A percentile compares a stretch with the other conserved stretches of the same genome.
Evolutionary conservation across 2,113 vertebrate genomes (phyloP).

Genomic region (Cervus canadensis): DNA sequence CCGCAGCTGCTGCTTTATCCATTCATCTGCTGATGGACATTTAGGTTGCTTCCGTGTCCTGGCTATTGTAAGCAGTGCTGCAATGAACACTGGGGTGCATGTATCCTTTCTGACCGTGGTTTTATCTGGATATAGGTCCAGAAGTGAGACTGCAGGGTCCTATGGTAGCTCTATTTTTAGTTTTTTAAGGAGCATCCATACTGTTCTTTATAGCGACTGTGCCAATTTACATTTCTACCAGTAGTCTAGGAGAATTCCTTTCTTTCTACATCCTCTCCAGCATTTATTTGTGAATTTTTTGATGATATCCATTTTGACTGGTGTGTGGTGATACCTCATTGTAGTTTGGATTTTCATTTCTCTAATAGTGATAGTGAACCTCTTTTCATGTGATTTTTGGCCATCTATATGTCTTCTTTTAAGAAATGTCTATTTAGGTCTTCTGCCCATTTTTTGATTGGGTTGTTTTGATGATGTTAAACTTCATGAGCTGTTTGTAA

Average conservation of each 20-base stretch:
- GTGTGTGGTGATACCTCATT: background rate
- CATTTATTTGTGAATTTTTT: background rate
- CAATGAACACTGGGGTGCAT: fast-evolving
- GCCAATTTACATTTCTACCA: background rate
- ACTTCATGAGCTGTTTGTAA: background rate
- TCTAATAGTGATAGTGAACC: background rate
- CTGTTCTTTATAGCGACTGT: background rate
- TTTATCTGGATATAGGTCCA: background rate
- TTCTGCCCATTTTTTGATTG: background rate
- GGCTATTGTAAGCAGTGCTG: background rate
- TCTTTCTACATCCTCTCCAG: background rate
- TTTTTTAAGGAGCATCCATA: background rate
- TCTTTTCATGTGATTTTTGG: background rate
- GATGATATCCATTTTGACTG: background rate
- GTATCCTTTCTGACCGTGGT: background rate
- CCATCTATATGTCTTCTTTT: background rate
- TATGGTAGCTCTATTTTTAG: background rate
- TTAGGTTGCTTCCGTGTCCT: background rate
- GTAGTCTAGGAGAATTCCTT: background rate
- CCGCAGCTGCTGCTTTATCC: background rate
- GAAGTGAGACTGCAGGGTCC: background rate
- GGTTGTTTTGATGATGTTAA: background rate
- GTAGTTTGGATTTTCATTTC: background rate
- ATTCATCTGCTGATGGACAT: background rate
- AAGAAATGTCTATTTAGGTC: background rate